Conservation (phyloP, 2,888 invertebrate genomes). For the Pseudanteris insignis region DNA sequence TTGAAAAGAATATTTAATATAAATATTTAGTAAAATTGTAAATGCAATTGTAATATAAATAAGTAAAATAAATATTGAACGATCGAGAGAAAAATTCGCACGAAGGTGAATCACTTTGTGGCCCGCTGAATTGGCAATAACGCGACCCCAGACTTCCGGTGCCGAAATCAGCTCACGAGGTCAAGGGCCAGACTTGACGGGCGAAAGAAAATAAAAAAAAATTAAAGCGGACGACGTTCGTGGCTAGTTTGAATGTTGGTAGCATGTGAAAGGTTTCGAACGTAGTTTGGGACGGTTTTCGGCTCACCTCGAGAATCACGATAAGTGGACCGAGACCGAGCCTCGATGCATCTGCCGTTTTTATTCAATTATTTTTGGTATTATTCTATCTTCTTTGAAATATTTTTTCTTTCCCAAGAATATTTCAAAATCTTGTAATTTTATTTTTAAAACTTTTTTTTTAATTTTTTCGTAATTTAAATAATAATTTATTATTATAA, state of each 20-base stretch:
- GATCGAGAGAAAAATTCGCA: background rate
- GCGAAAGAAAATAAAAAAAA: background rate
- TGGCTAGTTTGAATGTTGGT: conserved; percentile 12
- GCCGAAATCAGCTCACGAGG: conserved; percentile 12
- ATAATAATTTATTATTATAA: too few species aligned
- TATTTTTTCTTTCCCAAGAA: too few species aligned
- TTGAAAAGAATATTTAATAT: too few species aligned
- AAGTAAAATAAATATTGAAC: background rate
- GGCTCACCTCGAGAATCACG: conserved; percentile 25
- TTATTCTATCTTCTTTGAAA: too few species aligned
- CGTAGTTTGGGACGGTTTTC: too few species aligned
- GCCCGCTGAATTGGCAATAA: background rate
- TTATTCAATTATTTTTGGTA: too few species aligned
- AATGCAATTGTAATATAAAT: background rate
- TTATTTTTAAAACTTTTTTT: too few species aligned
- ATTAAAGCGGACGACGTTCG: conserved; percentile 12
- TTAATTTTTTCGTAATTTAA: too few species aligned
- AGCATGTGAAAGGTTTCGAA: conserved; percentile 35
- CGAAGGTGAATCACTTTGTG: background rate
- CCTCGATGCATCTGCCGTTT: conserved; percentile 25
- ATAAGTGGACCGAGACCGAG: conserved; percentile 41
- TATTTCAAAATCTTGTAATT: too few species aligned
- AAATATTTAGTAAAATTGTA: too few species aligned
- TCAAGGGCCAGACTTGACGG: background rate
- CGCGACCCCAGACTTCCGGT: conserved; percentile 14